Base-by-base conservation (phyloP, 2,113 vertebrate genomes). In the Colaptes auratus region DNA sequence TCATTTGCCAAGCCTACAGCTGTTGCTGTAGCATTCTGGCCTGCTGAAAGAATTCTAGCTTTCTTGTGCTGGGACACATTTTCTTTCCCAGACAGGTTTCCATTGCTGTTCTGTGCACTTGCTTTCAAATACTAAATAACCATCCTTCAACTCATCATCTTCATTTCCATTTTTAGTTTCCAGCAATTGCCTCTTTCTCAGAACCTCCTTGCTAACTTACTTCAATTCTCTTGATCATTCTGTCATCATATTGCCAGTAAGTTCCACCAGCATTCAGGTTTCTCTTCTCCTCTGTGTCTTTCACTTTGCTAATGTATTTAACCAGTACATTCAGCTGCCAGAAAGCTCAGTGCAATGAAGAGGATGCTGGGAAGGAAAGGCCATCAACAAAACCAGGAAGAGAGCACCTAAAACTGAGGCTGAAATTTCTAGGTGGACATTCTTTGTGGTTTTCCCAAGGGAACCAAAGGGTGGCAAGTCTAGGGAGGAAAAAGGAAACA, bases 391-490 rank as follows among this genome's bases (percentile, higher is more conserved):
- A 64, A 90, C 84, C 35, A 92, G 92, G 13, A 82, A 87, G 63
- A 94, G 74, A 56, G 24, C 76, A 86, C 35, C 78, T 89, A 82
- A 73, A n/a, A 33, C 0, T n/a, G 36, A 84, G 89, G 35, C 30
- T 73, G 50, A 92, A 58, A 63, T 87, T 92, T 90, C 89, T 91
- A 93, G 10, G 17, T 87, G 95, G 91, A 92, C 94, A 88, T 92
- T 83, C 15, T 14, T 93, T 90, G 88, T 12, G 42, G 58, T 66
- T 93, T 82, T 90, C 91, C 64, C 77, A 82, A 53, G 63, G 70
- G 92, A 92, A 36, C 10, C 27, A 55, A 55, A 90, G 28, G 89
- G 76, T 82, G 66, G 91, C 86, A 94, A 78, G 82, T 91, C 46
- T 24, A 19, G 25, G 72, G 79, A 88, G 53, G 70, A 6, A 50